Base-by-base conservation (phyloP, 2,113 vertebrate species). In the Catharus bicknelli region DNA sequence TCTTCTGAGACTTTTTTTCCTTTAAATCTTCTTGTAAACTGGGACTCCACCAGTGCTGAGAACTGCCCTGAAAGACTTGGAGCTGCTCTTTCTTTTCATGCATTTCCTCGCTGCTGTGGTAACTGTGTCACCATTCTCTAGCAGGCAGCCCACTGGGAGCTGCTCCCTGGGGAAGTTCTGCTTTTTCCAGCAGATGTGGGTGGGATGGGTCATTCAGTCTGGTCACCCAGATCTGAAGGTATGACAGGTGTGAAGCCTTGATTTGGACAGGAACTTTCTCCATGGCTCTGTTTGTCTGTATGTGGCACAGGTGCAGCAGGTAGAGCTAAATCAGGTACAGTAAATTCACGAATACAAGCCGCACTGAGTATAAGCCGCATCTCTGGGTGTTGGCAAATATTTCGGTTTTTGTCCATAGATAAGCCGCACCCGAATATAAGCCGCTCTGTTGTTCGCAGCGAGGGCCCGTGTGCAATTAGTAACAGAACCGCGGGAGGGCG, bases 141-240 rank as follows among this genome's bases (percentile, higher is more conserved):
- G 38, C 30, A 63, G 73, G 64, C 32, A 83, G 11, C 42, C 34
- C 53, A 40, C 42, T 7, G 20, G 30, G 74, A 62, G 5, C 47
- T 77, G 58, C 58, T 63, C 36, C 36, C 20, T 51, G 18, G 26
- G 36, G 47, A 68, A 82, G 23, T 47, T 67, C 13, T 34, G 3
- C 13, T 9, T 40, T 62, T 61, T 29, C 19, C 38, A 53, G 58
- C 1, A 0, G 20, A n/a, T 4, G 0, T 42, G 69, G 9, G 2
- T 42, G 66, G 23, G 50, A 13, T 10, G 12, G 36, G 47, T 16
- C 15, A 13, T 30, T 59, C 9, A 1, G 45, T 11, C 20, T 63
- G 54, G 29, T 34, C 53, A 51, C 13, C 54, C 58, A 36, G 43
- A 14, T 34, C 29, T 40, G 5, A 23, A 15, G 9, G 16, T 22